A percentile compares a stretch with the other conserved stretches of the same genome.
Conservation (phyloP, 2,113 vertebrate genomes). For the Phyllopteryx taeniolatus region DNA sequence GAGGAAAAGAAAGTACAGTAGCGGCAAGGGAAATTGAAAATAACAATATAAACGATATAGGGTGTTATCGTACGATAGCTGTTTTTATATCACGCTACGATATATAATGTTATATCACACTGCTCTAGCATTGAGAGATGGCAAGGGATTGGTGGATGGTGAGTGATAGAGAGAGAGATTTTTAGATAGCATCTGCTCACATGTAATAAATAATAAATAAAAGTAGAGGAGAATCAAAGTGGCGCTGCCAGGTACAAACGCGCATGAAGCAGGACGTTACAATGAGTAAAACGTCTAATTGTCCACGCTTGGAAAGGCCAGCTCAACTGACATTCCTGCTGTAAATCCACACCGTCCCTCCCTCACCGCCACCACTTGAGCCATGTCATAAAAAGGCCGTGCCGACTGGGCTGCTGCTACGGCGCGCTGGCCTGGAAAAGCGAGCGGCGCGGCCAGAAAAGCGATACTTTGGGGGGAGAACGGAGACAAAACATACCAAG, state of each 20-base stretch:
- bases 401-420: conserved; percentile 64
- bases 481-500: conserved; percentile 70
- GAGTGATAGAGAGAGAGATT: background rate
- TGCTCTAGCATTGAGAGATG: too few relatives aligned
- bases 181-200: background rate
- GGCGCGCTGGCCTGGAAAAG: conserved; percentile 69
- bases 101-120: too few relatives aligned
- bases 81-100: too few relatives aligned
- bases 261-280: background rate
- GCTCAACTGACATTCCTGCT: conserved; percentile 44
- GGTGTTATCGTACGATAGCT: too few relatives aligned
- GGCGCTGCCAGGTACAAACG: conserved; percentile 6
- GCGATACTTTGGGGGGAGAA: conserved; percentile 54
- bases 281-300: conserved; percentile 4
- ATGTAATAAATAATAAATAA: background rate
- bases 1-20: too few relatives aligned
- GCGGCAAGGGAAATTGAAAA: too few relatives aligned
- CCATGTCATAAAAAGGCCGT: conserved; percentile 45
- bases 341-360: conserved; percentile 22
- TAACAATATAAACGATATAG: too few relatives aligned
- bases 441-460: conserved; percentile 62
- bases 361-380: conserved; percentile 43
- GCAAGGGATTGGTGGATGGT: too few relatives aligned
- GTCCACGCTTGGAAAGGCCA: conserved; percentile 35
- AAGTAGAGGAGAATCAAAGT: background rate